Evolutionary conservation across 2,888 invertebrate genomes (phyloP), one percentile per base, ranked within the genome.

Genomic region (Carabus problematicus): DNA sequence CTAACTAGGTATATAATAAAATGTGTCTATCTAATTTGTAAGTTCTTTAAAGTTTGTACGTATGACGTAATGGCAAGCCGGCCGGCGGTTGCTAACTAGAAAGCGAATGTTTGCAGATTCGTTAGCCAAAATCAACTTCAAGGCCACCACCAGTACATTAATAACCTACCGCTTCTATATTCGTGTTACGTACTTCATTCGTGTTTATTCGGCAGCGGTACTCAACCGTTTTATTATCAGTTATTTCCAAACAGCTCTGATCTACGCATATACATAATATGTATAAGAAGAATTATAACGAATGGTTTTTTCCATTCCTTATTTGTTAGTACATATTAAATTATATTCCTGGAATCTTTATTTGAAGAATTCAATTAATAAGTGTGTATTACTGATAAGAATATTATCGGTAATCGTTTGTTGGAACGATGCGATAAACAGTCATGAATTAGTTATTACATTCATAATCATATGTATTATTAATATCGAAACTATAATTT

Each of bases 51-150:
- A 54, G 56, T 39, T 11, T 39, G 16, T 56, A 11, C 40, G 11
- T 18, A 39, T 56, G 39, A 56, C 56, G 56, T 56, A 39, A 40
- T 12, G n/a, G 11, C 29, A 56, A 56, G 29, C 29, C 40, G 12
- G 29, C 29, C 12, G 56, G 18, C 54, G 60, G 67, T 60, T 67
- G 67, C 59, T 60, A 67, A 60, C 52, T 66, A 58, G 58, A 66
- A 64, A 66, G 58, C 66, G 66, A 66, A 67, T 67, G 60, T 67
- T 67, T 59, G 67, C 60, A 67, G 67, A 67, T 67, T 67, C 54
- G 59, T 60, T 67, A 52, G 67, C 60, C 67, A 67, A 67, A 67
- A 59, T 59, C 66, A 67, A 41, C 67, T 49, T 52, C 67, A 67
- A 67, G 67, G 67, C 8, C 67, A 54, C 14, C 29, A n/a, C 42